Conservation (phyloP, 2,888 invertebrate genomes). For the Apoda limacodes region DNA sequence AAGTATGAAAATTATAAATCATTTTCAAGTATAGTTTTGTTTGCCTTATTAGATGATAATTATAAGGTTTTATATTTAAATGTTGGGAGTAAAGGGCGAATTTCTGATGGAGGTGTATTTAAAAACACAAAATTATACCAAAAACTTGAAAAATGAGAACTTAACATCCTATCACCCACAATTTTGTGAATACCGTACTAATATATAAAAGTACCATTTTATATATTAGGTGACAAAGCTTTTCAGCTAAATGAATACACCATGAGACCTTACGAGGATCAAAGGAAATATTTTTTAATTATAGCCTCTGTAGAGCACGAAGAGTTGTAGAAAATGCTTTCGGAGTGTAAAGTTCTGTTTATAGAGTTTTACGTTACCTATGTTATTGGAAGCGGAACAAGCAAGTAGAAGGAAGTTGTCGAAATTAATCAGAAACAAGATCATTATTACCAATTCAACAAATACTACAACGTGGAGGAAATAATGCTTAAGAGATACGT, state of each 20-base stretch:
- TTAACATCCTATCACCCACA: constrained; percentile 4
- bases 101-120: constrained; percentile 22
- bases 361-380: too few species aligned
- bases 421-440: constrained; percentile 11
- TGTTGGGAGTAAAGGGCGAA: constrained; percentile 22
- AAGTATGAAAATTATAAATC: constrained; percentile 30
- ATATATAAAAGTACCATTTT: too few species aligned
- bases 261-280: too few species aligned
- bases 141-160: constrained; percentile 19
- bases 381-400: too few species aligned
- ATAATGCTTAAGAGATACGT: constrained; percentile 12
- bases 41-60: constrained; percentile 28
- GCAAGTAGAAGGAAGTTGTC: constrained; percentile 12
- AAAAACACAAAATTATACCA: constrained; percentile 19
- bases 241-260: too few species aligned
- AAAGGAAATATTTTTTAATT: too few species aligned
- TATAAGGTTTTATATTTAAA: constrained; percentile 27
- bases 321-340: too few species aligned
- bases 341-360: too few species aligned
- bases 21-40: constrained; percentile 31
- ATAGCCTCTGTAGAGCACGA: too few species aligned
- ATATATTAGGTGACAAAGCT: too few species aligned
- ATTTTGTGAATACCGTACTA: too few species aligned
- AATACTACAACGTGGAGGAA: constrained; percentile 10
- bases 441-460: constrained; percentile 12